Percentiles rank a stretch among this genome's conserved stretches.
Conservation (phyloP, 2,797 vertebrate species). For the Pampus argenteus region DNA sequence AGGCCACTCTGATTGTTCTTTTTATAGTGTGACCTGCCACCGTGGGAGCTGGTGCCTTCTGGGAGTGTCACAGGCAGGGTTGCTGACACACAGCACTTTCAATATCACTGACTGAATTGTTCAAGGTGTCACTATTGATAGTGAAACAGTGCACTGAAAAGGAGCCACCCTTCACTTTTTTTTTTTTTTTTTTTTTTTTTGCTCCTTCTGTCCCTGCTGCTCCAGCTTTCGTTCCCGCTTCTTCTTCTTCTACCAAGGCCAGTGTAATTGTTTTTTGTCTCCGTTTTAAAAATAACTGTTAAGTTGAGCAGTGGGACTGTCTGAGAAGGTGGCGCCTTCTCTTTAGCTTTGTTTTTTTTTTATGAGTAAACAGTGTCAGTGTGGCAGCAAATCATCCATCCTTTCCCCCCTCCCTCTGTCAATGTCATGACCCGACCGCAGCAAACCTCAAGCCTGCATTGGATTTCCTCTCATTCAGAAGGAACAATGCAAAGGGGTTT, state of each 20-base stretch:
- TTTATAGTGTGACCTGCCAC: constrained; percentile 82
- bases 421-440: constrained; percentile 73
- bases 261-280: constrained; percentile 39
- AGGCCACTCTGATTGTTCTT: constrained; percentile 80
- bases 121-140: constrained; percentile 84
- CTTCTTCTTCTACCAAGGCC: constrained; percentile 26
- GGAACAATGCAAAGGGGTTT: constrained; percentile 74
- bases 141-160: constrained; percentile 72
- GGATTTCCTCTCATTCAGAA: constrained; percentile 75
- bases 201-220: constrained; percentile 56
- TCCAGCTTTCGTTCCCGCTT: constrained; percentile 25
- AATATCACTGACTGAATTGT: constrained; percentile 83
- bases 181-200: constrained; percentile 68
- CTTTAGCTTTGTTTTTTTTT: constrained; percentile 15
- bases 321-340: constrained; percentile 23
- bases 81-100: constrained; percentile 82
- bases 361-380: constrained; percentile 33
- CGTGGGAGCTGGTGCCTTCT: constrained; percentile 76
- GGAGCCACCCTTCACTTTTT: constrained; percentile 73
- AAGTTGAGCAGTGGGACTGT: constrained; percentile 14
- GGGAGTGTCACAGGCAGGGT: constrained; percentile 74
- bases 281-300: constrained; percentile 57
- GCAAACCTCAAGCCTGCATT: constrained; percentile 74
- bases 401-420: constrained; percentile 25
- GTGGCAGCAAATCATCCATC: constrained; percentile 44